phyloP scores from a whole-genome alignment of 2,797 vertebrate species.

The Oceanodroma leucorhoa region DNA sequence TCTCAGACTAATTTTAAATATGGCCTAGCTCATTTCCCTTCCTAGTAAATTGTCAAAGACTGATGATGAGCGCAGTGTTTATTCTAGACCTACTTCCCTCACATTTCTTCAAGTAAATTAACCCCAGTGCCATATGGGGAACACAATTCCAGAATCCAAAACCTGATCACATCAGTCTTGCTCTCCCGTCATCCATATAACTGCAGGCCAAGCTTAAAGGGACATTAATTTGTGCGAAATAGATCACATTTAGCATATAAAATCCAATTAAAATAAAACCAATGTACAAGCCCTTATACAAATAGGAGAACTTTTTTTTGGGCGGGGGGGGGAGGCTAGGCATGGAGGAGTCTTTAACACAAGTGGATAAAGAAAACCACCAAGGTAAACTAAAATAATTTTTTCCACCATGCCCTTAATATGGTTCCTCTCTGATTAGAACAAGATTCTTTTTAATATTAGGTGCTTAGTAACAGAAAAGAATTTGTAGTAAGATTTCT shows the following conservation, averaged over 20 bases:
- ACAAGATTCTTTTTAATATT: not conserved
- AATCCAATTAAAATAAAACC: not conserved
- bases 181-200: not conserved
- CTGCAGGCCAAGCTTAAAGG: not conserved
- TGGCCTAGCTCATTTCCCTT: not conserved
- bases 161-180: not conserved
- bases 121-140: not conserved
- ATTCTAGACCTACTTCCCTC: not conserved
- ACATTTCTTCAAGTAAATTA: not conserved
- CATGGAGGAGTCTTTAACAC: rapidly evolving
- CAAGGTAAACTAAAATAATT: not conserved
- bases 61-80: not conserved
- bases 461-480: constrained; percentile 8
- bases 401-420: not conserved
- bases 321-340: not conserved
- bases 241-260: not conserved
- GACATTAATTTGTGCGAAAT: not conserved
- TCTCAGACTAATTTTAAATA: not conserved
- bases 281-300: not conserved
- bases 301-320: not conserved
- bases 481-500: not conserved
- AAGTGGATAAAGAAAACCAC: rapidly evolving
- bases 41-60: not conserved
- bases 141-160: not conserved
- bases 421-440: not conserved